Base-by-base conservation (phyloP, 2,797 vertebrate genomes). In the Enteromius anoplus region DNA sequence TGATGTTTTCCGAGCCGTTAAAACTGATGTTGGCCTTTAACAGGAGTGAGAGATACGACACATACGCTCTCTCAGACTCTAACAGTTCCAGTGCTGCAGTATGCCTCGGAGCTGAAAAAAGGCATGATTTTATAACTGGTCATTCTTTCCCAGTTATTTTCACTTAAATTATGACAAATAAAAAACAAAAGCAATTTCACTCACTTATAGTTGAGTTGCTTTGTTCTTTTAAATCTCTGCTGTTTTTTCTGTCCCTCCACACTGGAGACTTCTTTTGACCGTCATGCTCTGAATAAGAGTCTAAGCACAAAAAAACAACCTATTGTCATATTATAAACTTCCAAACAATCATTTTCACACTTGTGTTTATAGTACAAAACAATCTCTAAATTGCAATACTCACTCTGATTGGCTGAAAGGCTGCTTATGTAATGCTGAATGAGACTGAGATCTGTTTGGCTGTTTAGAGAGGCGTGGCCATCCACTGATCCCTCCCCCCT, bases 1-100 rank as follows among this genome's bases (percentile, higher is more conserved):
- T 92, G 85, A 96, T 93, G 81, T 95, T 92, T 70, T 98, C 97
- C 10, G 95, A 96, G 42, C 95, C 96, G 58, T 98, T 97, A 89
- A 97, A 95, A 0, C 95, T 95, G 86, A 97, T 96, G 90, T 98
- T 99, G 90, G 97, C 97, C 93, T 99, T 99, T 90, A 99, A 95
- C 66, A 99, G 92, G 83, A 98, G 92, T 82, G 97, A 98, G 78
- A 99, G 92, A 85, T 97, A 96, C 47, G 98, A 96, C 72, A 98
- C 96, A 0, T 99, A 99, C 55, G 97, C 95, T 81, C 97, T 94
- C 93, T 99, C 98, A 1, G 97, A 99, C 90, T 99, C 97, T 88
- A 99, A 92, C 90, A 99, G 93, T 90, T 98, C 97, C 91, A 98
- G 92, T 49, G 97, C 97, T 0, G 97, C 96, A 49, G 94, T 94